These are phyloP conservation scores for Drosophila nr. fundita DNA, from an alignment of 2,888 invertebrate species.

Conservation along the genomic window DNA sequence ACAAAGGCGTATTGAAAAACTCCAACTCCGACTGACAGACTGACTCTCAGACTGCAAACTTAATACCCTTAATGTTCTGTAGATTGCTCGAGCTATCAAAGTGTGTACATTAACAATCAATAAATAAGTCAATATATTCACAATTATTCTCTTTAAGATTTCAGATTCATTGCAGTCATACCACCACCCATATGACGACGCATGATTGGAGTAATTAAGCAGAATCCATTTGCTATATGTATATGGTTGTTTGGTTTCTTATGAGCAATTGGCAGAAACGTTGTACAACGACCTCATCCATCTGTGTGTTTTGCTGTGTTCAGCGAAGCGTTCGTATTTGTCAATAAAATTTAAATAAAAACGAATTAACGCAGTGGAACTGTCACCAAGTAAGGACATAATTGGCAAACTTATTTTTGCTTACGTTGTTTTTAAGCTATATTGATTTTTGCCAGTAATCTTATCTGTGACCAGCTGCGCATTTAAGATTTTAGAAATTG, in stretches of 20 bases:
- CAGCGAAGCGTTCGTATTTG: conserved; percentile 36
- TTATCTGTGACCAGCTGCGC: not conserved
- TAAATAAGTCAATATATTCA: conserved; percentile 1
- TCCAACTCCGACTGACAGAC: conserved; percentile 3
- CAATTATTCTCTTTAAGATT: conserved; percentile 3
- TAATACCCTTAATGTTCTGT: not conserved
- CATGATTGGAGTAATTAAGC: conserved; percentile 20
- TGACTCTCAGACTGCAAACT: conserved; percentile 13
- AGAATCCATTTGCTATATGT: conserved; percentile 5
- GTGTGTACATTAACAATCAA: not conserved
- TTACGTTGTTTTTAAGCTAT: conserved; percentile 2
- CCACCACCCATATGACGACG: not conserved
- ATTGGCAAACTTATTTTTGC: conserved; percentile 31
- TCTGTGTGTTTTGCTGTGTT: conserved; percentile 19
- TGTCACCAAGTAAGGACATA: conserved; percentile 58
- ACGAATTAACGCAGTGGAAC: conserved; percentile 64
- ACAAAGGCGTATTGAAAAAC: conserved; percentile 20
- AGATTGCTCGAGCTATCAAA: not conserved
- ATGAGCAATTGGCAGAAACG: conserved; percentile 17
- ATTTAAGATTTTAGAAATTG: not conserved
- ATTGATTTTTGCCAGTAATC: conserved; percentile 1
- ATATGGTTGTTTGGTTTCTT: not conserved
- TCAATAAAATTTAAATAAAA: conserved; percentile 32
- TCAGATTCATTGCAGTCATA: not conserved
- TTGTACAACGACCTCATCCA: conserved; percentile 16